Conservation (phyloP, 2,797 vertebrate genomes). For the Chromobotia macracanthus region DNA sequence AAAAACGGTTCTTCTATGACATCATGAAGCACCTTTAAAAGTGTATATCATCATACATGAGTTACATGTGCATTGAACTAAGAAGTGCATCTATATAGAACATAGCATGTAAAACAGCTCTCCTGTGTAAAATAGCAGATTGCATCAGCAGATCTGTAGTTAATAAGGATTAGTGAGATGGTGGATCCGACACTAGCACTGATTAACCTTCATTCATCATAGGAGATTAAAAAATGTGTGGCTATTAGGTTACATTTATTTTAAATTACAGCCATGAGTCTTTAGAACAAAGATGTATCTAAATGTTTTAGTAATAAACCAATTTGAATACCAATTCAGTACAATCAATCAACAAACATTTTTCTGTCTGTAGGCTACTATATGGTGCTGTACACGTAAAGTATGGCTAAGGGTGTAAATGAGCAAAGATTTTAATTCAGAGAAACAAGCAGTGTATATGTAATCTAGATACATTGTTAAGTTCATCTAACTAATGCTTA, state of each 20-base stretch:
- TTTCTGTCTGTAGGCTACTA: neutral
- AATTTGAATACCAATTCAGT: neutral
- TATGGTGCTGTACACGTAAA: neutral
- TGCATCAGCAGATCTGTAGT: slow-evolving; percentile 24
- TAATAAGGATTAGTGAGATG: slow-evolving; percentile 33
- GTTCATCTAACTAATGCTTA: neutral
- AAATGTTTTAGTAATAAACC: neutral
- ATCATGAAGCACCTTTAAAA: too few relatives aligned
- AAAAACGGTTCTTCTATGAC: too few relatives aligned
- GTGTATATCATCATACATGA: too few relatives aligned
- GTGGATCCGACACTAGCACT: slow-evolving; percentile 24
- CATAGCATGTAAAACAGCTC: slow-evolving; percentile 5
- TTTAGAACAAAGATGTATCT: neutral
- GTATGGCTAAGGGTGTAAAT: too few relatives aligned
- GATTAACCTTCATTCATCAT: slow-evolving; percentile 32
- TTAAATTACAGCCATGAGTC: slow-evolving; percentile 16
- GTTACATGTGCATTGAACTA: neutral
- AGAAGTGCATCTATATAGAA: slow-evolving; percentile 17
- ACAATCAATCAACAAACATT: neutral
- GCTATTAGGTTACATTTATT: neutral
- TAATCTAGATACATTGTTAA: neutral
- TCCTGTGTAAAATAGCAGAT: slow-evolving; percentile 21
- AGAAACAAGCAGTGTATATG: neutral
- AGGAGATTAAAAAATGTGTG: slow-evolving; percentile 11
- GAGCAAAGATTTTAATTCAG: neutral